Evolutionary conservation across 1,140 invertebrate species (phyloP), one percentile per base, ranked within the genome.

Genomic region (Drosophila malerkotliana): DNA sequence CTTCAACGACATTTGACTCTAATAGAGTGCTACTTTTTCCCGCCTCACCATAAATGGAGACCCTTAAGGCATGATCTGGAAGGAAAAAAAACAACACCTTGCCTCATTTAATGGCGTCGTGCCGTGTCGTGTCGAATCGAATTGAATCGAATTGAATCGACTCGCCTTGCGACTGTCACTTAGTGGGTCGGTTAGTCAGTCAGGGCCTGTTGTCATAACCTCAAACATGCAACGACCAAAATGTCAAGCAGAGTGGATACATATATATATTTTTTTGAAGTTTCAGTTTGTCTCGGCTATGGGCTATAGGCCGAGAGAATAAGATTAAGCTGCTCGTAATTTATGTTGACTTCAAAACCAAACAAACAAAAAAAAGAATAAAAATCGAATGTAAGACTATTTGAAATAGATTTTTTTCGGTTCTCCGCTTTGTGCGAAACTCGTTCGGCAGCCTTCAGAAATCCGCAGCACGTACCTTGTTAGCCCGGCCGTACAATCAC

Each of bases 321-420:
- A 72, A 80, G 83, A 84, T 85, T 73, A 80, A 77, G 77, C 62
- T 28, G 72, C 77, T 53, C 58, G 81, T 87, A 78, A 87, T 85
- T 85, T 87, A 85, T 82, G 78, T 85, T 85, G 81, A 85, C 81
- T 85, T 82, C 82, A 82, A 4, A 12, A 37, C 12, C 10, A 10
- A 37, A 37, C 2, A 37, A n/a, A 10, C 4, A 28, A 28, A 28
- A 28, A 28, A 28, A 34, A 10, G 10, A 12, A 37, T 37, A 74
- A 81, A 74, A 82, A 85, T 87, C 82, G 82, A 85, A 85, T 82
- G 78, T 81, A 78, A 77, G 68, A 77, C 81, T 80, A 85, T 84
- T 84, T 72, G 68, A 85, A 74, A 78, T 81, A 58, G 74, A 82
- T 81, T 85, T 84, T 66, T 62, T 32, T 28, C 21, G 44, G 37